Base-by-base conservation (phyloP, 2,888 invertebrate genomes). In the Hesperia comma region DNA sequence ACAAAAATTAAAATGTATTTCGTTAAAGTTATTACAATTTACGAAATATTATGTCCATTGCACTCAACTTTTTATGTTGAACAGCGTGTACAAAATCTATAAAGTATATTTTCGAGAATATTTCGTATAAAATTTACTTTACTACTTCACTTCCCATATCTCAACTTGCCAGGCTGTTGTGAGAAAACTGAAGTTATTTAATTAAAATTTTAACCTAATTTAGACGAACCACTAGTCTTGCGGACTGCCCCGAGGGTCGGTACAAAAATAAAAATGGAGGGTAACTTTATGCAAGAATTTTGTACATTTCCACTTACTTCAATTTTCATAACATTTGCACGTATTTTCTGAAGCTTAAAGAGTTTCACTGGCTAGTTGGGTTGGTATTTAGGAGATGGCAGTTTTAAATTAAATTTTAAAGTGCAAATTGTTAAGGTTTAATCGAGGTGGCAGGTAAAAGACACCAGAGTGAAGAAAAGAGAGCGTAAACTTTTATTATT, bases 401-500 rank as follows among this genome's bases (percentile, higher is more conserved):
- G 32, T 32, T 54, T 54, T 54, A 54, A 54, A 54, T 54, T 54
- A 54, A 54, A 54, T 32, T 54, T 54, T 54, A 33, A 54, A 54
- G 54, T 33, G 54, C 10, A 54, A 54, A 54, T 33, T 54, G 33
- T 54, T 54, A 33, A 7, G 17, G 15, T 32, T 10, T 54, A 54
- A 54, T 54, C 33, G 15, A 33, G 33, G 10, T 33, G 19, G 51
- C 21, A 51, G 51, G 51, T 51, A 49, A 12, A 5, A 49, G 3
- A 0, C 19, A 19, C 49, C 4, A 14, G 14, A 26, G 46, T 17
- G 17, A 26, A 17, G 19, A 49, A 26, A 26, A 51, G 21, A 40
- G 7, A n/a, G 76, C 79, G 80, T 83, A 82, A 86, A 87, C 80
- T 86, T 87, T 87, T 87, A 86, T 86, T 88, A 88, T 87, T 88